Conservation (phyloP, 2,888 invertebrate genomes). For the Nemotelus pantherinus region DNA sequence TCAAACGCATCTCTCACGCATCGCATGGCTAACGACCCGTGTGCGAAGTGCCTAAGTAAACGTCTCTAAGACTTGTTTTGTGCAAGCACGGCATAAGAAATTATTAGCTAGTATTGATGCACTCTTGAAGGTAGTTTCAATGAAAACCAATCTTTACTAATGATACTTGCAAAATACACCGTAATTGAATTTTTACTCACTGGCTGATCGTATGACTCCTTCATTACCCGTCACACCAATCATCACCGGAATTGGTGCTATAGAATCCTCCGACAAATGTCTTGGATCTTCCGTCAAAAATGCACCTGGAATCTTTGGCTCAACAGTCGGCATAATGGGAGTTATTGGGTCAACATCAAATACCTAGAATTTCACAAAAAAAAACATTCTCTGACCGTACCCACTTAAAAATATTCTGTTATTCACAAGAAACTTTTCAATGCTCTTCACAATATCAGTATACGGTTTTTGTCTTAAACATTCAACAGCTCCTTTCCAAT, state of each 20-base stretch:
- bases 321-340: conserved; percentile 5
- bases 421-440: neutral
- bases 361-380: neutral
- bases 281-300: conserved; percentile 31
- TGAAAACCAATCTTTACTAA: no score
- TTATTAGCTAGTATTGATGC: no score
- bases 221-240: conserved; percentile 2
- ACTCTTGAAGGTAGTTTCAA: no score
- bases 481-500: neutral
- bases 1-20: no score
- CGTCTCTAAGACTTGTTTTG: no score
- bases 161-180: no score
- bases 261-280: neutral
- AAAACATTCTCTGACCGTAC: neutral
- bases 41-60: no score
- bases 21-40: no score
- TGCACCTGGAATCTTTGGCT: neutral
- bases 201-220: neutral
- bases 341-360: neutral
- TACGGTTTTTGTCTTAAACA: neutral
- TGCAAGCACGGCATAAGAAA: no score
- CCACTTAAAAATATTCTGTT: neutral
- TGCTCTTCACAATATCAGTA: neutral
- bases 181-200: neutral
- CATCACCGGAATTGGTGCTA: neutral